Evolutionary conservation across 35 echinoderm and acorn worm species (phyloP).

Genomic region (Apostichopus californicus): DNA sequence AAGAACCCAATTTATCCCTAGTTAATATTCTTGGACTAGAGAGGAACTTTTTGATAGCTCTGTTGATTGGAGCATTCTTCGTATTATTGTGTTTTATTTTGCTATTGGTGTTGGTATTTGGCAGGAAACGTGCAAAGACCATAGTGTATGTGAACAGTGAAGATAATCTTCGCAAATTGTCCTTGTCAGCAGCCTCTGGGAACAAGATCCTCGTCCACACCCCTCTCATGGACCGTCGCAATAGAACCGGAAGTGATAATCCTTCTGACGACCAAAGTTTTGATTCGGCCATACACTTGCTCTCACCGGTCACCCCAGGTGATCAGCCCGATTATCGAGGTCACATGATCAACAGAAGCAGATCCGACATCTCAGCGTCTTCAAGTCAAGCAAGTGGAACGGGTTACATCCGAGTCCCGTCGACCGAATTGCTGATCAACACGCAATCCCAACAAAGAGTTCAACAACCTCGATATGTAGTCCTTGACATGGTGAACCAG

Average conservation of each 20-base stretch:
- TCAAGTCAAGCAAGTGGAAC: slow-evolving; percentile 45
- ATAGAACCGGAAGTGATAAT: slow-evolving; percentile 28
- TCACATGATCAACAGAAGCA: neutral
- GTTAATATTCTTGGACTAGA: slow-evolving; percentile 28
- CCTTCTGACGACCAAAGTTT: slow-evolving; percentile 52
- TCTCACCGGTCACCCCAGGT: slow-evolving; percentile 9
- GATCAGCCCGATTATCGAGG: slow-evolving; percentile 34
- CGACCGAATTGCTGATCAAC: slow-evolving; percentile 40
- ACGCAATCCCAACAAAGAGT: neutral
- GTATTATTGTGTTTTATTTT: slow-evolving; percentile 29
- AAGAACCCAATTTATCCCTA: neutral
- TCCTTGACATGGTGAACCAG: slow-evolving; percentile 36
- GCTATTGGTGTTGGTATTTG: slow-evolving; percentile 20
- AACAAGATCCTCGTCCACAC: slow-evolving; percentile 3
- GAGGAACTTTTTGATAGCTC: slow-evolving; percentile 51
- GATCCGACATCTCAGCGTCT: slow-evolving; percentile 12
- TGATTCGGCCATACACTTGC: slow-evolving; percentile 45
- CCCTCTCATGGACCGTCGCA: slow-evolving; percentile 38
- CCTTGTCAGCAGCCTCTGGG: neutral
- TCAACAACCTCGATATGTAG: slow-evolving; percentile 11
- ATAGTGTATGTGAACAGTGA: slow-evolving; percentile 26
- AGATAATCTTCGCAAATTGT: slow-evolving; percentile 28
- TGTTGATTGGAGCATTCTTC: slow-evolving; percentile 33
- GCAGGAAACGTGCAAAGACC: slow-evolving; percentile 15
- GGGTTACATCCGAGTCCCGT: slow-evolving; percentile 15